Percentiles rank a stretch among this genome's conserved stretches.
These are phyloP conservation scores for Helicoverpa assulta DNA, from an alignment of 2,888 invertebrate species.

Conservation along the genomic window DNA sequence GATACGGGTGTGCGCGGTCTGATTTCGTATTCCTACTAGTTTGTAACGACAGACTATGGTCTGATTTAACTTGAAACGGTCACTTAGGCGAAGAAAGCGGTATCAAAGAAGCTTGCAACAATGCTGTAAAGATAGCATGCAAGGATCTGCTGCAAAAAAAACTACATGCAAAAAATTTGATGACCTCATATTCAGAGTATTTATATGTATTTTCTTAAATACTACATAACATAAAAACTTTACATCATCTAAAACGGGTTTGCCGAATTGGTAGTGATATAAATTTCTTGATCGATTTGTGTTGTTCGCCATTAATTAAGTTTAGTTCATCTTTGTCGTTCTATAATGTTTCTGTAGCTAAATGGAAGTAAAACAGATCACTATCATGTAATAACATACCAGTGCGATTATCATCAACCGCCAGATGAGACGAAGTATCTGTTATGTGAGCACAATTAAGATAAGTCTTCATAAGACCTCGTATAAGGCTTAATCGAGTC, in stretches of 20 bases:
- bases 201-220: too few relatives aligned
- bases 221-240: too few relatives aligned
- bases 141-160: too few relatives aligned
- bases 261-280: too few relatives aligned
- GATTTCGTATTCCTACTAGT: conserved; percentile 19
- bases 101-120: too few relatives aligned
- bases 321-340: not conserved
- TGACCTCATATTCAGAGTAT: too few relatives aligned
- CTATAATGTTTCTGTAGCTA: not conserved
- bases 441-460: conserved; percentile 73
- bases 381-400: conserved; percentile 37
- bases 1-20: conserved; percentile 42
- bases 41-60: not conserved
- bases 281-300: not conserved
- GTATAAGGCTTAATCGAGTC: conserved; percentile 68
- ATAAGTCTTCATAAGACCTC: conserved; percentile 71
- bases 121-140: too few relatives aligned
- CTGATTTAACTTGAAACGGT: not conserved
- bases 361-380: conserved; percentile 24
- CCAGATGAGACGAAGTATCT: conserved; percentile 67
- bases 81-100: not conserved
- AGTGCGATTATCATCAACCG: conserved; percentile 46
- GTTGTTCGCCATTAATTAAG: not conserved
- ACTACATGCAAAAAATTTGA: too few relatives aligned
- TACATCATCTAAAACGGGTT: too few relatives aligned